Conservation (phyloP, 2,888 invertebrate genomes). For the Nipponacmea schrenckii region DNA sequence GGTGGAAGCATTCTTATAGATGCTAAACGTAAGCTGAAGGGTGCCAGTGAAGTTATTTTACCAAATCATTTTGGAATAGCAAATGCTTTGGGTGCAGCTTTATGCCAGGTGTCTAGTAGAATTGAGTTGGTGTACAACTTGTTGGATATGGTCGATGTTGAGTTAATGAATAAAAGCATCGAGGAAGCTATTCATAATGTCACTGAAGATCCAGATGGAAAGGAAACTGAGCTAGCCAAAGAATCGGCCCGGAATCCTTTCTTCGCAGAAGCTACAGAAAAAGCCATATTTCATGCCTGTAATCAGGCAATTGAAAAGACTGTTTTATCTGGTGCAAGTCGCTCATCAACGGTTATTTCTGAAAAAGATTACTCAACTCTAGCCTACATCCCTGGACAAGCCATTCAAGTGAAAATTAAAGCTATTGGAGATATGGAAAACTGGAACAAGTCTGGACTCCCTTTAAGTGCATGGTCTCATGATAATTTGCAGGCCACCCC, state of each 20-base stretch:
- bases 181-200: conserved; percentile 14
- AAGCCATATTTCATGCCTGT: conserved; percentile 29
- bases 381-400: conserved; percentile 59
- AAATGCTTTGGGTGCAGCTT: conserved; percentile 65
- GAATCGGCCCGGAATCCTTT: conserved; percentile 36
- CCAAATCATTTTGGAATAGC: conserved; percentile 56
- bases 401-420: conserved; percentile 54
- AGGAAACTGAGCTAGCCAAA: conserved; percentile 20
- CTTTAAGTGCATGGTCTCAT: background rate
- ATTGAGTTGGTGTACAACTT: conserved; percentile 51
- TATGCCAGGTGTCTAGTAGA: conserved; percentile 56
- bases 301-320: conserved; percentile 25
- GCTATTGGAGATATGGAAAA: conserved; percentile 51
- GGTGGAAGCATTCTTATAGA: conserved; percentile 59
- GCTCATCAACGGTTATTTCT: conserved; percentile 35
- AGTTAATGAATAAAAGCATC: conserved; percentile 26
- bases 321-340: conserved; percentile 34
- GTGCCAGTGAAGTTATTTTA: conserved; percentile 37
- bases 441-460: background rate
- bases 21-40: conserved; percentile 31
- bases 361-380: conserved; percentile 51
- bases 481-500: background rate
- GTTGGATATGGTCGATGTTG: conserved; percentile 31
- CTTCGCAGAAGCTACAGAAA: conserved; percentile 38
- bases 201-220: conserved; percentile 23